Evolutionary conservation across 1,140 invertebrate species (phyloP).

Genomic region (Acyrthosiphon pisum): DNA sequence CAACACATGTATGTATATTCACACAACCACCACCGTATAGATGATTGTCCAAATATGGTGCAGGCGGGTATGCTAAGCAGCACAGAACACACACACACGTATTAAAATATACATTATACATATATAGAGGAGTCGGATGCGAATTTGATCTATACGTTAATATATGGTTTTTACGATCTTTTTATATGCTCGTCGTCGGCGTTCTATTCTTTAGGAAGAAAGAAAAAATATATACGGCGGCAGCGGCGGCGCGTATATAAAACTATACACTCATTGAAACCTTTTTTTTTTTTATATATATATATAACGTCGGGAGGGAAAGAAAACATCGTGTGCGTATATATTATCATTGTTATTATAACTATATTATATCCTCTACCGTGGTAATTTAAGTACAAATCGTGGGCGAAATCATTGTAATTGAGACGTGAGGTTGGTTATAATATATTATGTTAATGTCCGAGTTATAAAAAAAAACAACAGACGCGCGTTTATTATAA

Average conservation of each 20-base stretch:
- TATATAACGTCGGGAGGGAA: background rate
- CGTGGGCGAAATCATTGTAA: constrained; percentile 52
- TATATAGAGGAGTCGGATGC: constrained; percentile 22
- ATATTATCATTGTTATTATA: constrained; percentile 34
- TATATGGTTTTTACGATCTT: constrained; percentile 49
- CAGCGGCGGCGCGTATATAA: background rate
- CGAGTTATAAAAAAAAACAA: constrained; percentile 17
- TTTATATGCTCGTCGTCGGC: constrained; percentile 21
- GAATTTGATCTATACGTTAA: constrained; percentile 52
- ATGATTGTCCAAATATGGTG: constrained; percentile 50
- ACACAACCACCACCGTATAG: background rate
- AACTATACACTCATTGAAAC: constrained; percentile 34
- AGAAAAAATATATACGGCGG: constrained; percentile 29
- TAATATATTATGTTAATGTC: constrained; percentile 44
- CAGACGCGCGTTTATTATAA: constrained; percentile 19
- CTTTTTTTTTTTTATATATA: background rate
- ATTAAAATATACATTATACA: background rate
- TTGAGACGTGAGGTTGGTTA: constrained; percentile 36
- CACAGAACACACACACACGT: background rate
- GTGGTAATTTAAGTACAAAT: constrained; percentile 46
- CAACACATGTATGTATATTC: background rate
- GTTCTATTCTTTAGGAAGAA: constrained; percentile 36
- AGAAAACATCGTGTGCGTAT: constrained; percentile 28
- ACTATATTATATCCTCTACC: constrained; percentile 33
- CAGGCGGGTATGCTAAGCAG: constrained; percentile 53